These are phyloP conservation scores for Rhinichthys klamathensis DNA, from an alignment of 2,113 vertebrate genomes.

Conservation along the genomic window DNA sequence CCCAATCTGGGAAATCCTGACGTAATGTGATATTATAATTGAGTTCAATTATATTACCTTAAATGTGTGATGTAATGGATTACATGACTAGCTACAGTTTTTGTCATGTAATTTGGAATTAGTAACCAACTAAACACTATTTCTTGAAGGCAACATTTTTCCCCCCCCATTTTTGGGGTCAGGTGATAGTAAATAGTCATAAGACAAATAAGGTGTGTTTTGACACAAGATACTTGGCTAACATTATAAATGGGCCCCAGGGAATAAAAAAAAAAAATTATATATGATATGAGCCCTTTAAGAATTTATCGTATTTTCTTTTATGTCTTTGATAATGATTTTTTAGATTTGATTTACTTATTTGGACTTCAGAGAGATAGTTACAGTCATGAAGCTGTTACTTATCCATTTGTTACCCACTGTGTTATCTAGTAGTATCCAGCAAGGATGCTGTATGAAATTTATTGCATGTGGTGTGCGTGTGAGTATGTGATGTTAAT, in stretches of 20 bases:
- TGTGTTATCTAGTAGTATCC: conserved; percentile 44
- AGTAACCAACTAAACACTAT: not conserved
- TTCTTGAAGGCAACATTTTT: not conserved
- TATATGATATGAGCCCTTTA: not conserved
- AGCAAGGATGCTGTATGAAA: conserved; percentile 25
- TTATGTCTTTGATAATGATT: not conserved
- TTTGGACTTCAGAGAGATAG: not conserved
- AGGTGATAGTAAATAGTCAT: not conserved
- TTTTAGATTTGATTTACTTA: conserved; percentile 5
- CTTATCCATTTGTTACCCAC: conserved; percentile 36
- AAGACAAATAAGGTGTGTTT: not conserved
- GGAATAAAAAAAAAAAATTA: not conserved
- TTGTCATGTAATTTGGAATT: too few relatives aligned
- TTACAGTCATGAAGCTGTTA: conserved; percentile 18
- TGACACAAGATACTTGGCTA: not conserved
- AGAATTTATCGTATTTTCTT: not conserved
- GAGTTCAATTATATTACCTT: too few relatives aligned
- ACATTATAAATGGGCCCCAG: not conserved
- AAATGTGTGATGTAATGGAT: too few relatives aligned
- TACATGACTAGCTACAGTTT: too few relatives aligned
- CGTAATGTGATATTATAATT: too few relatives aligned
- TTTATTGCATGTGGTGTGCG: conserved; percentile 35
- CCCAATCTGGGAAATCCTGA: too few relatives aligned
- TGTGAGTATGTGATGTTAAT: conserved; percentile 44
- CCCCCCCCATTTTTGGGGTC: too few relatives aligned